Evolutionary conservation across 1,140 invertebrate genomes (phyloP), one percentile per base, ranked within the genome.

Genomic region (Aporrectodea caliginosa): DNA sequence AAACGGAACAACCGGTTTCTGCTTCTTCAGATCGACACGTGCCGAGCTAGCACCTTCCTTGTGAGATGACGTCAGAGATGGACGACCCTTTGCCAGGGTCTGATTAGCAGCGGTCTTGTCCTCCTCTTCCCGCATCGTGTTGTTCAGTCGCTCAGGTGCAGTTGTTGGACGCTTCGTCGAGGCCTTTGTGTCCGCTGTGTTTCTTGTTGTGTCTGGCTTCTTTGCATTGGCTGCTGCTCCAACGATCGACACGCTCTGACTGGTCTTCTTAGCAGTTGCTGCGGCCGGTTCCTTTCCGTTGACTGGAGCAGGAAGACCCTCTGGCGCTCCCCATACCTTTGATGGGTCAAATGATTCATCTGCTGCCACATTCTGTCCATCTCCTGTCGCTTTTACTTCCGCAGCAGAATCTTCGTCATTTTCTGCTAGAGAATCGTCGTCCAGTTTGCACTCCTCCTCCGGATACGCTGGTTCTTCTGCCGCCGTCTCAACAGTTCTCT

Each of bases 321-420:
- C 89, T n/a, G 95, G 96, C 84, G 94, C 94, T 14, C 93, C 95
- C 95, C 95, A 97, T 69, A 91, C 92, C 83, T 92, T 91, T 2
- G 95, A 88, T 1, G 93, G 93, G 88, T 87, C 83, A 84, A 87
- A 87, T 1, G 27, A 30, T 74, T 2, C 73, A 32, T 31, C 33
- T 74, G 58, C 58, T 68, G 58, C 70, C 70, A 58, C 43, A 58
- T 58, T 58, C 43, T n/a, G n/a, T n/a, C n/a, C n/a, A n/a, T n/a
- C n/a, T n/a, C n/a, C n/a, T n/a, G n/a, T n/a, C n/a, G n/a, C n/a
- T n/a, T n/a, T n/a, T n/a, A n/a, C n/a, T n/a, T n/a, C n/a, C n/a
- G n/a, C n/a, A n/a, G n/a, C n/a, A n/a, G n/a, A n/a, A n/a, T n/a
- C n/a, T n/a, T n/a, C n/a, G n/a, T n/a, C n/a, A n/a, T n/a, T n/a